A percentile compares a stretch with the other conserved stretches of the same genome.
phyloP scores from a whole-genome alignment of 1,140 invertebrate genomes.

The Solenopsis fugax region DNA sequence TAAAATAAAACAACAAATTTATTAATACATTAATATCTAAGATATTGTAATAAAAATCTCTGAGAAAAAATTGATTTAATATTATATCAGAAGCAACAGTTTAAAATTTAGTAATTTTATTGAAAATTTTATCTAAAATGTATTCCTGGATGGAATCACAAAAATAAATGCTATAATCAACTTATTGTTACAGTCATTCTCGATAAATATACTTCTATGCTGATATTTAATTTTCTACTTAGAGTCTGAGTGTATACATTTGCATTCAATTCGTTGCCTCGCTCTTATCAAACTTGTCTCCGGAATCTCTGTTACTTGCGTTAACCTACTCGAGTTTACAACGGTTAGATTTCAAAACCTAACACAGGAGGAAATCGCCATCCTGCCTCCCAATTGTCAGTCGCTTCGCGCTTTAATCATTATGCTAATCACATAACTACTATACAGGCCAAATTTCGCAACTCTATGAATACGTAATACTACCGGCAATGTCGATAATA shows the following conservation, averaged over 20 bases:
- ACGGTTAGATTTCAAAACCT: slow-evolving; percentile 47
- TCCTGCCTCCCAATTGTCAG: slow-evolving; percentile 16
- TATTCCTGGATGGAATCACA: not conserved
- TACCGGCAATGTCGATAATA: slow-evolving; percentile 26
- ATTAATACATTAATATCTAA: no score
- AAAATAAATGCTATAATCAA: not conserved
- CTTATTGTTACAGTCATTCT: not conserved
- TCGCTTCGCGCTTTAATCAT: slow-evolving; percentile 50
- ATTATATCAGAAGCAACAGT: not conserved
- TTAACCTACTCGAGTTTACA: slow-evolving; percentile 62
- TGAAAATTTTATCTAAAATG: no score
- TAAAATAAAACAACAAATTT: not conserved
- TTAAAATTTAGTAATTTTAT: not conserved
- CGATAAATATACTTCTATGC: not conserved
- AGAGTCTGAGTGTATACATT: slow-evolving; percentile 70
- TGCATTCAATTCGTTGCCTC: slow-evolving; percentile 56
- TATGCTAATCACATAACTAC: slow-evolving; percentile 43
- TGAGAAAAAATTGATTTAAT: slow-evolving; percentile 10
- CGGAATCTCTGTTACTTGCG: slow-evolving; percentile 55
- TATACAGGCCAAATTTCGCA: slow-evolving; percentile 31
- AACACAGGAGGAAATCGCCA: slow-evolving; percentile 2
- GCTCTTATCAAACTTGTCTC: slow-evolving; percentile 25
- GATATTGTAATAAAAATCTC: not conserved
- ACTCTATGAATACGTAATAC: slow-evolving; percentile 40
- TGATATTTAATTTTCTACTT: slow-evolving; percentile 77